Base-by-base conservation (phyloP, 64 coral and sea anemone species). In the Orbicella faveolata region DNA sequence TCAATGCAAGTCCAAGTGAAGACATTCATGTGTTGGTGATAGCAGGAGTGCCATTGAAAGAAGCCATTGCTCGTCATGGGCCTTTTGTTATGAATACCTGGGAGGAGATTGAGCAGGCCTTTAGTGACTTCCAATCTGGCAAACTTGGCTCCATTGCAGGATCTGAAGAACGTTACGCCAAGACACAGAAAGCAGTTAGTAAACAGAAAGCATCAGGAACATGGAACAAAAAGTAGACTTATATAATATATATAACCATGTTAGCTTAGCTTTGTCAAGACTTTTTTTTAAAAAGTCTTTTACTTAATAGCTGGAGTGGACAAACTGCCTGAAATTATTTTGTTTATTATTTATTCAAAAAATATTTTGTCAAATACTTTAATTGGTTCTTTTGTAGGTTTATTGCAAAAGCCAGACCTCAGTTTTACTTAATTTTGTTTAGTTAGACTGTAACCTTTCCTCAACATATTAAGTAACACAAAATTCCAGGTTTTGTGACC, bases 31-130 rank as follows among this genome's bases (percentile, higher is more conserved):
- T 99, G 0, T 81, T 99, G 21, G 51, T 99, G 37, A 95, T 99
- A 69, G 97, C 93, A 81, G 97, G 97, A 34, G 68, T 89, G 76
- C 94, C 97, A 89, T 25, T 99, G 19, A 99, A 96, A 4, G 97
- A 99, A 86, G 94, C 94, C 34, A 74, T 99, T 57, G 88, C 94
- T 69, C 84, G 79, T 13, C 91, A 87, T 91, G 97, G 97, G 20
- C 97, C 97, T 8, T 99, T 99, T 91, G 97, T 99, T 39, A 99
- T 99, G 97, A 99, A 99, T 64, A 99, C 91, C 7, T 91, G 97
- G 97, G 79, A 95, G n/a, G 90, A 99, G 61, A 99, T 99, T 36
- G 88, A 95, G 64, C 81, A 99, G 80, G 94, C 94, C 13, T 88
- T 94, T 77, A 63, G 64, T 9, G 97, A 99, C 75, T 99, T 89